Evolutionary conservation across 2,113 vertebrate genomes (phyloP), one percentile per base, ranked within the genome.

Genomic region (Prunella himalayana): DNA sequence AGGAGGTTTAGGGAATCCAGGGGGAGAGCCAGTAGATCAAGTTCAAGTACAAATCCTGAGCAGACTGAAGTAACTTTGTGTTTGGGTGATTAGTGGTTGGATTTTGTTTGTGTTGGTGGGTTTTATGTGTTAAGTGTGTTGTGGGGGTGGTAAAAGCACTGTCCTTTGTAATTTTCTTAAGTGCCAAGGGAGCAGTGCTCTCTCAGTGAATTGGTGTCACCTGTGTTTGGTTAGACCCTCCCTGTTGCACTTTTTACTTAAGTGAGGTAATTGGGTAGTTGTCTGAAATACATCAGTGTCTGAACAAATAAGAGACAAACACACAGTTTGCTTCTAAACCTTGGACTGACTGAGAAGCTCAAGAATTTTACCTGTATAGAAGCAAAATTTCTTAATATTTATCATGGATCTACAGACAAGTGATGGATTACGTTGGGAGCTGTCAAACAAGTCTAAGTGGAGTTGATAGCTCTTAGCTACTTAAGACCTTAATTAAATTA

Each of bases 181-280:
- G 3, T 11, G 5, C 27, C 33, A 8, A 18, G 33, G 11, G 24
- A 21, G 20, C 10, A 66, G 2, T 15, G 35, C 2, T 2, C 4
- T 24, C n/a, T 59, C 12, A 9, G 24, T n/a, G 37, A 44, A 13
- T 6, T 60, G 50, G 27, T 35, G 4, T 37, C 2, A 4, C 27
- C 12, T 30, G 18, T 23, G 21, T 59, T 59, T 44, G 11, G 15
- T 64, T 54, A 78, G 39, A 88, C 35, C 25, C 23, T 37, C 83
- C n/a, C 28, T 45, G 11, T 15, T 35, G 44, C 25, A 51, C 39
- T 23, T 15, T 69, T 50, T 9, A 73, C 7, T 21, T 4, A 5
- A 22, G 44, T 20, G 15, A 84, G 10, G 33, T 8, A 35, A 5
- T n/a, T 10, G 15, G 12, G 25, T 17, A 59, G 28, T 21, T 86